Percentiles rank a stretch among this genome's conserved stretches.
Conservation (phyloP, 2,888 invertebrate species). For the Volucella zonaria region DNA sequence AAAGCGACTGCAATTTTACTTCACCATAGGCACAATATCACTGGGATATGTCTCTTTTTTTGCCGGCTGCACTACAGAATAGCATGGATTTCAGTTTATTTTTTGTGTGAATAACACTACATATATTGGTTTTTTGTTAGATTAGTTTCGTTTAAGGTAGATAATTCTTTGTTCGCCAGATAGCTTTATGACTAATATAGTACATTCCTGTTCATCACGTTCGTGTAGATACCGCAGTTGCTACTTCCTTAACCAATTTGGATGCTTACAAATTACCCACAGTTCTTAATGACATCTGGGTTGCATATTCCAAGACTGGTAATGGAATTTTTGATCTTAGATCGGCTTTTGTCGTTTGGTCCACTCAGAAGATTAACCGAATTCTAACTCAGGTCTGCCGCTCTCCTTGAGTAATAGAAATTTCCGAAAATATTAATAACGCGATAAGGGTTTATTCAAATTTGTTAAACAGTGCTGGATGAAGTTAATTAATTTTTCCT, state of each 20-base stretch:
- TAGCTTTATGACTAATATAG: background rate
- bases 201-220: background rate
- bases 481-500: no score
- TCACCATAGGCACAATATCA: background rate
- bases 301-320: background rate
- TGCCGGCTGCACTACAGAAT: background rate
- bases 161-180: background rate
- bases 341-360: background rate
- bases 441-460: no score
- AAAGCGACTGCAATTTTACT: no score
- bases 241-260: background rate
- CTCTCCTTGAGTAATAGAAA: no score
- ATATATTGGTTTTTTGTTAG: background rate
- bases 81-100: background rate
- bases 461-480: no score
- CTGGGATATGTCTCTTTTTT: background rate
- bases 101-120: background rate
- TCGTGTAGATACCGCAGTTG: no score
- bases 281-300: background rate
- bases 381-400: background rate
- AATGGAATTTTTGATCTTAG: background rate
- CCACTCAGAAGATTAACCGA: background rate
- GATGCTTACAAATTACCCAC: background rate
- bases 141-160: background rate
- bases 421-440: no score